Evolutionary conservation across 2,113 vertebrate genomes (phyloP), one percentile per base, ranked within the genome.

Genomic region (Perccottus glenii): DNA sequence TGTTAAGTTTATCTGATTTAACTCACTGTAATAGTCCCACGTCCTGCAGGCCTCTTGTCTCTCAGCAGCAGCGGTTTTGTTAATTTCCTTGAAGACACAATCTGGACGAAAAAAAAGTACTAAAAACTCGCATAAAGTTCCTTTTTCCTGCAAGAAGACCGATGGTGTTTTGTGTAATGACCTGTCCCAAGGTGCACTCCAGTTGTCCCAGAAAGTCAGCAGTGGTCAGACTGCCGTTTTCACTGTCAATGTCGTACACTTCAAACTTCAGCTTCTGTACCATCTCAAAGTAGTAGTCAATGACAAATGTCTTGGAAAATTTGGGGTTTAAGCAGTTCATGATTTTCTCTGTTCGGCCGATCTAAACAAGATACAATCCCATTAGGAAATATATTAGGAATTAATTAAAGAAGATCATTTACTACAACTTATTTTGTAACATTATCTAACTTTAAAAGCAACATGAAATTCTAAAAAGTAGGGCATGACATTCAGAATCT

Each of bases 251-350:
- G 73, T 99, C 98, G 75, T 95, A 96, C 65, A 99, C 40, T 6
- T 92, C 93, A 85, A 99, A 99, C 82, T 91, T 94, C 70, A 99
- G 87, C 64, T 95, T 98, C 92, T 99, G 98, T 75, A 99, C 95
- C 52, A 96, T 83, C 90, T 99, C 98, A 79, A 99, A 99, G 80
- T 96, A 96, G 89, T 98, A 99, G 84, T 99, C 98, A 35, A 99
- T 86, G 38, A 92, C 15, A 74, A 98, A 95, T 5, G 89, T 94
- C 90, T 96, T 97, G 58, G 95, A 81, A 88, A 99, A 99, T 48
- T 81, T 93, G 11, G 98, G 98, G 59, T 85, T 93, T 40, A 98
- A 90, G 80, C 91, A 94, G 88, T 99, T 99, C 69, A 94, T 84
- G 50, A 99, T 90, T 66, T 74, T 94, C 88, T 99, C 98, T n/a